Evolutionary conservation across 2,797 vertebrate genomes (phyloP), one percentile per base, ranked within the genome.

Genomic region (Crocidura indochinensis): DNA sequence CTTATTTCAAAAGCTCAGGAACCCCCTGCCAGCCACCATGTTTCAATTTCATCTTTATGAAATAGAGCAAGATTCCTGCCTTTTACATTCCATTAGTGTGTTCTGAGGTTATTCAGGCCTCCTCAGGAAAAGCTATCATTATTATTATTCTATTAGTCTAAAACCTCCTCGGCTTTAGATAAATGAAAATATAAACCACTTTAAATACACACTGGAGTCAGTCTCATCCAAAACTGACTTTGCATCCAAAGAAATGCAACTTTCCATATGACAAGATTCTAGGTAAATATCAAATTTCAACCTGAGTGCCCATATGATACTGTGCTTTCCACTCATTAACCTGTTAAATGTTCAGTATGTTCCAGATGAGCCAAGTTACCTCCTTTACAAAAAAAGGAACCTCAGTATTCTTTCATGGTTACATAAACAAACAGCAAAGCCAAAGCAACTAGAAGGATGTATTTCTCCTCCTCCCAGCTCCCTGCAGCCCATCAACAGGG

Each of bases 181-280:
- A 94, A 94, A 93, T 91, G 91, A 91, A 95, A 94, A 92, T 88
- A 62, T 92, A 94, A 95, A 82, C 85, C 71, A 65, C 79, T 81
- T 90, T 78, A 94, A 94, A 90, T 53, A 92, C 72, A 90, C 27
- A 65, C 38, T 92, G 83, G 85, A 84, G 60, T 78, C 49, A 19
- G 81, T 78, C 84, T 64, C 87, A 92, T 29, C 51, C 20, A 65
- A 88, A 92, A 92, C 15, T 87, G 91, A 83, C 92, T 91, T 73
- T 51, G 56, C 4, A 46, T 90, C 84, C 88, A 81, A 56, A 77
- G 87, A 91, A 88, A 92, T 71, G 9, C 53, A 73, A 84, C 87
- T 94, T 95, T 95, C 87, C 95, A 96, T 93, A 94, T 81, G 88
- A 89, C 85, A 90, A n/a, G 85, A 92, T 80, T 94, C 72, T 89